Evolutionary conservation across 2,888 invertebrate species (phyloP), one percentile per base, ranked within the genome.

Genomic region (Drosophila nr. perissopoda): DNA sequence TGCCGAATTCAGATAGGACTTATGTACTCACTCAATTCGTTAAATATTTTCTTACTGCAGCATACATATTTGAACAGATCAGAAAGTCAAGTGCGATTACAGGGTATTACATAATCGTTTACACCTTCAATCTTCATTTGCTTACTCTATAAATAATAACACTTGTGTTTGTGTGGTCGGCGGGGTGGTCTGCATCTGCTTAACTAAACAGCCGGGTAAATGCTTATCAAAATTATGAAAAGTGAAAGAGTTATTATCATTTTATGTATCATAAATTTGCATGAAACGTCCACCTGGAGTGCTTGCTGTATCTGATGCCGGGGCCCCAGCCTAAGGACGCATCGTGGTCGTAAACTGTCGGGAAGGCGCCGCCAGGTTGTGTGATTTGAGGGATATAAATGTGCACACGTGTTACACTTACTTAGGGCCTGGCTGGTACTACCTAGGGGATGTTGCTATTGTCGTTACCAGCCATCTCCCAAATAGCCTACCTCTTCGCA

Each of bases 181-280:
- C 45, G 40, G 34, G 31, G 51, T 16, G 40, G 60, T 54, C 45
- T 57, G 25, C 67, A 53, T 57, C 42, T 63, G 59, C 73, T 71
- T 67, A 66, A 73, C 77, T 75, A 76, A 77, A 76, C 83, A 81
- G 75, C 72, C 77, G 76, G 78, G 83, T 80, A 83, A 83, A 81
- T 79, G 77, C 81, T 76, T 71, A 69, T 69, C 77, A 65, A 83
- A 83, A 83, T 81, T 83, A 81, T 81, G 82, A 81, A 83, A 83
- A 81, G 83, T 77, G 81, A 83, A 83, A 80, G 82, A 84, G 80
- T 82, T 84, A 83, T 84, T 84, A 83, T 83, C 80, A 83, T 84
- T 84, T 84, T 83, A 84, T 84, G 83, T 80, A 75, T 76, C 83
- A 84, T 84, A 84, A 83, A 84, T 84, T 84, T 83, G 68, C 82